Base-by-base conservation (phyloP, 2,797 vertebrate species). In the Anableps anableps region DNA sequence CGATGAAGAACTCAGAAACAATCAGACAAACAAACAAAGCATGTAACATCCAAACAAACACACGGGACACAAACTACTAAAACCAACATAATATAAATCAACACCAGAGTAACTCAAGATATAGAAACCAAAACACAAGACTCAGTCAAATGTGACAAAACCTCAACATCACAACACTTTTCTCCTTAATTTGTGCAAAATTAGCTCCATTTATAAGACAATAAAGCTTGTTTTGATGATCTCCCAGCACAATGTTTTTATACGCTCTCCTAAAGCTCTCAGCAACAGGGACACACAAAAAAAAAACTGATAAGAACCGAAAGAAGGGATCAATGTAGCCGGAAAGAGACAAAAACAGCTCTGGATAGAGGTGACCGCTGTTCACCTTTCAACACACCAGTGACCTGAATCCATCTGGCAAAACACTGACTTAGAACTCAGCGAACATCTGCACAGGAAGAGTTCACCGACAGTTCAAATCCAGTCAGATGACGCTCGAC, bases 401-500 rank as follows among this genome's bases (percentile, higher is more conserved):
- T 58, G 36, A 75, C 74, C 74, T 13, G 14, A 75, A 75, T 58
- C n/a, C 38, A 75, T n/a, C 38, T 43, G 41, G 36, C 36, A 43
- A 75, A 75, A 70, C 38, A 68, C 36, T 43, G 64, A 26, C 64
- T 68, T 68, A 43, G 41, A 41, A 26, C 64, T 41, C 64, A 26
- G 26, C 0, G 13, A 70, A 45, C 38, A 70, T 70, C 66, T 70
- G 66, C 11, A 16, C 38, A 70, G 23, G 31, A n/a, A 26, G 66
- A 45, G 66, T 43, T 68, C 64, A 68, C 64, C 0, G 4, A 41
- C 64, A 68, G 64, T 68, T 70, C 66, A 70, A 8, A 70, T 43
- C 66, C 66, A 70, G 38, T 45, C 66, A 70, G 38, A n/a, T 3
- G 41, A n/a, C 21, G 64, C 36, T 68, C 3, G 21, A 41, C 8